Evolutionary conservation across 2,113 vertebrate species (phyloP), one percentile per base, ranked within the genome.

Genomic region (Natator depressus): DNA sequence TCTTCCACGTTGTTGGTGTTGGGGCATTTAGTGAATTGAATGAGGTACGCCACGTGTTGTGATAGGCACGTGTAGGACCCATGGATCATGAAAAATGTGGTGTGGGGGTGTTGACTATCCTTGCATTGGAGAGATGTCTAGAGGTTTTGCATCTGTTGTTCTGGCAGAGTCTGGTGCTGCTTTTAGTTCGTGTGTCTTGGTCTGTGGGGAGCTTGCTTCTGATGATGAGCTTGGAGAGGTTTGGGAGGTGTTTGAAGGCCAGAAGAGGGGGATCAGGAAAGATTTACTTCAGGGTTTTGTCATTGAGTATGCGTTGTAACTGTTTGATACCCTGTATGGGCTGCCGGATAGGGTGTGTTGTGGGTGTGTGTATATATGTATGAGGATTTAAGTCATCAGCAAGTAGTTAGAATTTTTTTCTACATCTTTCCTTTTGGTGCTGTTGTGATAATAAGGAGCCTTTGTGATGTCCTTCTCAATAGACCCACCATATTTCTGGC

Each of bases 371-470:
- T 25, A 4, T 55, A 10, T 55, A 6, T 12, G 13, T 59, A 31
- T n/a, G 62, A 65, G 59, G 35, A 69, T 69, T 69, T n/a, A 35
- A 65, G 62, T 69, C 62, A n/a, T 16, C 31, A 65, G 72, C 38
- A 75, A 75, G 72, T 42, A 75, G 69, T 75, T 46, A 6, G 46
- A 90, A 24, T 16, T 81, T 94, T 80, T 29, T 93, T 88, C 13
- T 75, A 29, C 14, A 25, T 47, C 2, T 16, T 51, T 93, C 35
- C 80, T 49, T 46, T 83, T 11, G 46, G 49, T 38, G 25, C 80
- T 65, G 22, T 29, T 95, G 84, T 95, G 65, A 76, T 65, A 80
- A 93, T 19, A 51, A 95, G 82, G 91, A 3, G 29, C 75, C 85
- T 72, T 83, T 0, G 0, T 79, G 38, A 75, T 76, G 59, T 8